A percentile compares a stretch with the other conserved stretches of the same genome.
These are phyloP conservation scores for Zeus faber DNA, from an alignment of 2,113 vertebrate species.

Conservation along the genomic window DNA sequence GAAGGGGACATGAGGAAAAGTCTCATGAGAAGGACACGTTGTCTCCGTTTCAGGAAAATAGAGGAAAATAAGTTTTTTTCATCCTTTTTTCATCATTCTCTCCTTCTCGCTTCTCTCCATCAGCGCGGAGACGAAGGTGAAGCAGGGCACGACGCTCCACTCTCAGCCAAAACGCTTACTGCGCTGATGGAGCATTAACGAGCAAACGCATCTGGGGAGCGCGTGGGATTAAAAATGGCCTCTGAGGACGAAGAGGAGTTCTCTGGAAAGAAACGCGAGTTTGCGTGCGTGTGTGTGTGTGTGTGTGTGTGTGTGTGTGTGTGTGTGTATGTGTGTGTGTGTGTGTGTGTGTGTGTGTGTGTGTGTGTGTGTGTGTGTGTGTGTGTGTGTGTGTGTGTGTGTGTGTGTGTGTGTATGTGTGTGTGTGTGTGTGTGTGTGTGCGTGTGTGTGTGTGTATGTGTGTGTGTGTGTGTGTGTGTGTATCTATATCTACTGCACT, in stretches of 20 bases:
- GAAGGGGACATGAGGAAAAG: too few species aligned
- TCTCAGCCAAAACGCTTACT: too few species aligned
- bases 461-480: neutral
- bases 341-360: neutral
- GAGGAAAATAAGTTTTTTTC: too few species aligned
- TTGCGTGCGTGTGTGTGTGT: neutral
- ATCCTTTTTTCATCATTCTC: too few species aligned
- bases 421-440: neutral
- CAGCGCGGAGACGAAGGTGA: too few species aligned
- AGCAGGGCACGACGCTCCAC: too few species aligned
- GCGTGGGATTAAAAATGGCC: slow-evolving; percentile 4
- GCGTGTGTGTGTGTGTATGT: neutral
- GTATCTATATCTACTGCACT: slow-evolving; percentile 1
- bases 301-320: neutral
- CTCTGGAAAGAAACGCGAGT: too few species aligned
- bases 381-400: neutral
- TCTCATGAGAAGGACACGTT: too few species aligned
- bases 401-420: neutral
- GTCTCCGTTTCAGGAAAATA: too few species aligned
- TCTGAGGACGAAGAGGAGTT: neutral
- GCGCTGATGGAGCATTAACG: neutral
- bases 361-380: neutral
- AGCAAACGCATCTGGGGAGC: neutral
- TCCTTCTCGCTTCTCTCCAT: too few species aligned
- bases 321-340: too few species aligned